Percentiles rank a stretch among this genome's conserved stretches.
Conservation (phyloP, 2,113 vertebrate species). For the Mustelus asterias region DNA sequence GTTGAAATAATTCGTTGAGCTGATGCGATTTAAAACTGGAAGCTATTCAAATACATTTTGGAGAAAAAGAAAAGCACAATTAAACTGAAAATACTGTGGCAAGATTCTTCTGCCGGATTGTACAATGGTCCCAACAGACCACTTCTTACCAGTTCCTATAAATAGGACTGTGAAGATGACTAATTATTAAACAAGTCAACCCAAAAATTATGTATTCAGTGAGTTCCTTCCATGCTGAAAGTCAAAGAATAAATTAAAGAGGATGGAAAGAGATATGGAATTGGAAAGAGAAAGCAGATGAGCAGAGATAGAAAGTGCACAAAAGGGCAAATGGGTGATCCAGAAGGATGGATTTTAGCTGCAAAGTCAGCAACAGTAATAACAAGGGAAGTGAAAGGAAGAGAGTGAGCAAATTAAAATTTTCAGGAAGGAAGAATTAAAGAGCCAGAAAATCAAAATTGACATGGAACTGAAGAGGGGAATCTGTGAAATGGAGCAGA, state of each 20-base stretch:
- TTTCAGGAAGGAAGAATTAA: background rate
- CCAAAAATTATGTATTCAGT: slow-evolving; percentile 33
- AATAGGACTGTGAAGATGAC: slow-evolving; percentile 30
- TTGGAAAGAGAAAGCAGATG: slow-evolving; percentile 9
- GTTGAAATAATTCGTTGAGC: background rate
- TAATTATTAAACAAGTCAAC: slow-evolving; percentile 36
- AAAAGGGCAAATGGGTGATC: background rate
- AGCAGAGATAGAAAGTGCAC: background rate
- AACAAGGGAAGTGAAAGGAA: background rate
- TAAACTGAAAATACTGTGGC: background rate
- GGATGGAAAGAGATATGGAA: slow-evolving; percentile 11
- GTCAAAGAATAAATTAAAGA: slow-evolving; percentile 33
- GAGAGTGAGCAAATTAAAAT: background rate
- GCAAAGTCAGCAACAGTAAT: background rate
- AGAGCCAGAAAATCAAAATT: background rate
- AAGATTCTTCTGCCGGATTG: background rate
- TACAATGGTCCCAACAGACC: background rate
- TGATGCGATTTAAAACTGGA: background rate
- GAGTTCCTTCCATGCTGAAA: slow-evolving; percentile 6
- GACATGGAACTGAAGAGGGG: background rate
- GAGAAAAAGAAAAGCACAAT: background rate
- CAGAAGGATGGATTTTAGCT: background rate
- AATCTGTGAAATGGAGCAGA: background rate
- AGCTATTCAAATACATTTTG: background rate
- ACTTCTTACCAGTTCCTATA: slow-evolving; percentile 7